Evolutionary conservation across 2,888 invertebrate genomes (phyloP).

Genomic region (Dyspetes luteomarginatus): DNA sequence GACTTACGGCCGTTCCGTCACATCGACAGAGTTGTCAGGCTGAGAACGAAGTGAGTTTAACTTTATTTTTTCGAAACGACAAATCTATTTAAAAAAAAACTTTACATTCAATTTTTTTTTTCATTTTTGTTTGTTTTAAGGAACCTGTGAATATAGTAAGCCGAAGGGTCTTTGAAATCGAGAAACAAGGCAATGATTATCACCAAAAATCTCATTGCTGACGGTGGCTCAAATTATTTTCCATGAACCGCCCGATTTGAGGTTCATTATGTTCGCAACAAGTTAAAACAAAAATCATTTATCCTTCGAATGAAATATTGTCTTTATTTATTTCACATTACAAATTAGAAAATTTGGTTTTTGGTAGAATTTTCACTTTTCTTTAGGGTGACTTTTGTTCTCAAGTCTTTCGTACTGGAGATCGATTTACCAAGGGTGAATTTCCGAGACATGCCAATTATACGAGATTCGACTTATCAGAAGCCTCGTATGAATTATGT

Average conservation of each 20-base stretch:
- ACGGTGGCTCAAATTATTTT: constrained; percentile 74
- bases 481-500: constrained; percentile 68
- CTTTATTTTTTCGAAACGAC: no score
- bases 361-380: background rate
- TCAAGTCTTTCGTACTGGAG: constrained; percentile 72
- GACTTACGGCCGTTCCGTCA: constrained; percentile 74
- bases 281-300: no score
- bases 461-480: constrained; percentile 74
- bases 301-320: no score
- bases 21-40: constrained; percentile 70
- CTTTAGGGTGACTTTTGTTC: constrained; percentile 80
- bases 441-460: constrained; percentile 64
- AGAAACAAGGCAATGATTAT: constrained; percentile 67
- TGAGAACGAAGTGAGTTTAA: constrained; percentile 67
- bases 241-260: constrained; percentile 79
- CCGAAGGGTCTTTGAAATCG: constrained; percentile 70
- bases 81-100: background rate
- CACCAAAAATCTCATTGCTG: constrained; percentile 72
- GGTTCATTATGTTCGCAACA: constrained; percentile 80
- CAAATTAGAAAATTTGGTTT: no score
- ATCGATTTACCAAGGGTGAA: constrained; percentile 57
- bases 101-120: background rate
- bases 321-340: no score
- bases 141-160: constrained; percentile 69
- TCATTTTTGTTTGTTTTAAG: no score